Base-by-base conservation (phyloP, 2,888 invertebrate species). In the Barypeithes pellucidus region DNA sequence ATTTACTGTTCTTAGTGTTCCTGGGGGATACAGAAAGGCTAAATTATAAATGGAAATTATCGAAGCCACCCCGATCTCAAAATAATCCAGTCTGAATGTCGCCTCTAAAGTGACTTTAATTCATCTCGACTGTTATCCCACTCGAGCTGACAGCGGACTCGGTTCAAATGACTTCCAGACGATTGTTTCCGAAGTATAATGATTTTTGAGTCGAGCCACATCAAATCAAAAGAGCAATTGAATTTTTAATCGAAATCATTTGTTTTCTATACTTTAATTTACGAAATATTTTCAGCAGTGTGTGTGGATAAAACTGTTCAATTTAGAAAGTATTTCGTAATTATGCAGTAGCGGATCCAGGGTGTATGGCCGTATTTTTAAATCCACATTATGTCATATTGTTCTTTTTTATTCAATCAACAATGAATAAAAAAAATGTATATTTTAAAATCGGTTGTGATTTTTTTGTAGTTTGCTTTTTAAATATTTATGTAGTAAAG, bases 81-180 rank as follows among this genome's bases (percentile, higher is more conserved):
- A 57, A 33, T 57, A 57, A 18, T 2, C 54, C 33, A 12, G n/a
- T n/a, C 29, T 3, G 33, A 9, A 29, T 4, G 33, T 57, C 54
- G 54, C 54, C 33, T 57, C 11, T 57, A 57, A n/a, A 57, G 54
- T 57, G 54, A 57, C 24, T 57, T 9, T 57, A 36, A 57, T 57
- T 57, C 52, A 14, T 52, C 29, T 52, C 14, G 52, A 24, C 29
- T 24, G 52, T 14, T 29, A 52, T 29, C 14, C 54, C 54, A 57
- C 33, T 57, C 33, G 16, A 57, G 18, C 33, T 57, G 33, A 33
- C 54, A 33, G 54, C 8, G 3, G 11, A 8, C 36, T 57, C 16
- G 16, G 18, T 33, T 33, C n/a, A 18, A 33, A 16, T 57, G 2
- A 52, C 36, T 33, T 33, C 3, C 8, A 54, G 54, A 54, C 16